phyloP scores from a whole-genome alignment of 1,140 invertebrate genomes.

The Drosophila kikkawai region DNA sequence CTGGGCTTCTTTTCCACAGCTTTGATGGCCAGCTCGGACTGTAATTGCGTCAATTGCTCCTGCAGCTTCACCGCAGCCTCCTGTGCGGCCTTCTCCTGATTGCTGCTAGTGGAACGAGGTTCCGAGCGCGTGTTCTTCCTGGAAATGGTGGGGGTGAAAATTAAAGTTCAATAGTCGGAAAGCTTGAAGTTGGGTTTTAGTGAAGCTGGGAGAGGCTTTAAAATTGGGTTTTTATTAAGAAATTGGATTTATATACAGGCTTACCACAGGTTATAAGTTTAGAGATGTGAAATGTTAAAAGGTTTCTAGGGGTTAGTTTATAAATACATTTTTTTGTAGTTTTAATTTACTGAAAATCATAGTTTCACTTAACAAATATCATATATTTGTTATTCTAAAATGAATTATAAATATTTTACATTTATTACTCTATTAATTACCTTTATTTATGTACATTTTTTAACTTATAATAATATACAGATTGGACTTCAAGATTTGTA shows the following conservation, averaged over 20 bases:
- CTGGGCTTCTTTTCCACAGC: conserved; percentile 64
- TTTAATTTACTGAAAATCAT: not conserved
- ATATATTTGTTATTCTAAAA: no score
- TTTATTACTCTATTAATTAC: no score
- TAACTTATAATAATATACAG: not conserved
- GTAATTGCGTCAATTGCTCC: conserved; percentile 80
- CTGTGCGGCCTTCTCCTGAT: conserved; percentile 34
- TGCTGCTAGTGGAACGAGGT: conserved; percentile 60
- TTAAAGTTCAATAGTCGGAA: conserved; percentile 46
- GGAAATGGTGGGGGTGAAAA: conserved; percentile 50
- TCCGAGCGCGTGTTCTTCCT: conserved; percentile 83
- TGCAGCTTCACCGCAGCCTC: conserved; percentile 70
- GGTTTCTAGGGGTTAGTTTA: not conserved
- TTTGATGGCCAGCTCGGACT: conserved; percentile 74
- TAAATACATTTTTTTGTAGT: not conserved
- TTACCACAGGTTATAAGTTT: not conserved
- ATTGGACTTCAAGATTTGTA: not conserved
- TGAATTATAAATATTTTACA: no score
- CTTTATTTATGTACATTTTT: conserved; percentile 1
- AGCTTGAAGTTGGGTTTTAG: not conserved
- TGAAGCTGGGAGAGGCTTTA: not conserved
- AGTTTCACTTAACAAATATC: no score
- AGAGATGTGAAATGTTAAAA: not conserved
- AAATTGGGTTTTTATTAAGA: not conserved
- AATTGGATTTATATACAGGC: not conserved